These are phyloP conservation scores for Setipinna tenuifilis DNA, from an alignment of 2,797 vertebrate species.

Conservation along the genomic window DNA sequence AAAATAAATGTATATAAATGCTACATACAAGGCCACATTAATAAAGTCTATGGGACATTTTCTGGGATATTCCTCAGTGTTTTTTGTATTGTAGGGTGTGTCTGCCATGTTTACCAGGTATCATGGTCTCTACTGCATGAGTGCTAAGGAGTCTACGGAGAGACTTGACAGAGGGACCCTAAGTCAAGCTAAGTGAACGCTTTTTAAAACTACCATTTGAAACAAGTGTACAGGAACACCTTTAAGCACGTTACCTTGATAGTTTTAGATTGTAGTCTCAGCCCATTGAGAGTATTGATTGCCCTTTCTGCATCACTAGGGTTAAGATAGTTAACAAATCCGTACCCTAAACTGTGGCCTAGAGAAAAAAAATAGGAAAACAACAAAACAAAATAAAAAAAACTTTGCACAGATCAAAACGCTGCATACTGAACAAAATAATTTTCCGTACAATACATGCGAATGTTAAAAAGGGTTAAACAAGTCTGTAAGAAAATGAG, in stretches of 20 bases:
- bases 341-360: constrained; percentile 94
- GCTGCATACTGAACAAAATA: constrained; percentile 75
- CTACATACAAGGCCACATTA: background rate
- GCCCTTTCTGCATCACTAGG: constrained; percentile 99
- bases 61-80: background rate
- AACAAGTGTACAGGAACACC: constrained; percentile 80
- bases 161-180: constrained; percentile 1
- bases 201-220: constrained; percentile 79
- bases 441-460: constrained; percentile 73
- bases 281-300: constrained; percentile 98
- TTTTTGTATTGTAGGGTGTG: background rate
- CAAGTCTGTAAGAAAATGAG: constrained; percentile 74
- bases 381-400: constrained; percentile 62
- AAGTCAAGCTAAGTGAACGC: constrained; percentile 6
- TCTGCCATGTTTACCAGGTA: background rate
- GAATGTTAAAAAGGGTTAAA: constrained; percentile 70
- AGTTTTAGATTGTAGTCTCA: constrained; percentile 99
- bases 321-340: constrained; percentile 99
- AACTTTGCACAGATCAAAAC: constrained; percentile 63
- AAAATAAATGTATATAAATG: constrained; percentile 7
- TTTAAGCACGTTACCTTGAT: constrained; percentile 95
- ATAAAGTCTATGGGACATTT: background rate
- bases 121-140: background rate
- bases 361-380: constrained; percentile 76
- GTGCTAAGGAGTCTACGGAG: background rate